These are phyloP conservation scores for Callocephalon fimbriatum DNA, from an alignment of 2,113 vertebrate species.

Conservation along the genomic window DNA sequence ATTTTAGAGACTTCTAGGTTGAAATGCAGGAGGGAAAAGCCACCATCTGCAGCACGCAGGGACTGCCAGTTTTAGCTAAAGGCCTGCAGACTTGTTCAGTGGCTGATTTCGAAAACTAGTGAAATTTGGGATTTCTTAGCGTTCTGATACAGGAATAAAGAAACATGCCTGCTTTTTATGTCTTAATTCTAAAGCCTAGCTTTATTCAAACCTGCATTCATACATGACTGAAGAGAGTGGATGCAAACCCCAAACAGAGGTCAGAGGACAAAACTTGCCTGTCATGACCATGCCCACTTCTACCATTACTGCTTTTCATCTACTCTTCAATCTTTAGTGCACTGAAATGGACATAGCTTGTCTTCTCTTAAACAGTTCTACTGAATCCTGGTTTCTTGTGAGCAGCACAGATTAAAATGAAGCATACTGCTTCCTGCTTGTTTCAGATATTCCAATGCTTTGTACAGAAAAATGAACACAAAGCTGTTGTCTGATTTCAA, in stretches of 20 bases:
- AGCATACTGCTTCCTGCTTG: neutral
- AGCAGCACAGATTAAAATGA: neutral
- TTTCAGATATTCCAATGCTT: neutral
- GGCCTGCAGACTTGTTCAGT: too few species aligned
- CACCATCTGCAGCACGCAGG: neutral
- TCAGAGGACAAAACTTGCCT: neutral
- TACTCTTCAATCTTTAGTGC: neutral
- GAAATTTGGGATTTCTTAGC: neutral
- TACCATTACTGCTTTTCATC: rapidly evolving
- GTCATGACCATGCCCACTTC: neutral
- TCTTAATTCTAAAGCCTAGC: neutral
- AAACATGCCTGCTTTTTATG: neutral
- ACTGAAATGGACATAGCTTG: too few species aligned
- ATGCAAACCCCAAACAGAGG: neutral
- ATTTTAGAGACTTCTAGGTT: neutral
- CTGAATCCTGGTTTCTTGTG: neutral
- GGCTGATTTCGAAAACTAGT: neutral
- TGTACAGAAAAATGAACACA: neutral
- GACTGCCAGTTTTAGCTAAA: neutral
- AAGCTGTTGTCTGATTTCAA: neutral
- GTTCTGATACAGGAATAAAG: neutral
- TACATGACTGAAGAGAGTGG: neutral
- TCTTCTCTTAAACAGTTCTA: neutral
- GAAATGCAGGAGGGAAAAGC: neutral
- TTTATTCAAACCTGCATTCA: neutral